Percentiles rank a stretch among this genome's conserved stretches.
Evolutionary conservation across 2,113 vertebrate genomes (phyloP).

Genomic region (Xiphias gladius): DNA sequence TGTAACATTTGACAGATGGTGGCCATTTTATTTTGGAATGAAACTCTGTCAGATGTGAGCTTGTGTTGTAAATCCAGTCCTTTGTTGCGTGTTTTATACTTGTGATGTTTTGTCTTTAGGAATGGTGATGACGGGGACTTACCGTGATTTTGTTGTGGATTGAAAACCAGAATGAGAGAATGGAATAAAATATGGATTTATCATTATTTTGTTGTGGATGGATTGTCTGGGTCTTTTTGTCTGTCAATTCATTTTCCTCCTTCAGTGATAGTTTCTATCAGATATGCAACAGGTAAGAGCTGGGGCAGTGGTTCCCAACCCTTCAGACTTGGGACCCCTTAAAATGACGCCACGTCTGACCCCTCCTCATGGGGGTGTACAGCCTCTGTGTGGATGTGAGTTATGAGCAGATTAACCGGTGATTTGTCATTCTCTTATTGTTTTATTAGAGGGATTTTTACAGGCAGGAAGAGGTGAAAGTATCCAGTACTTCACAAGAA

Average conservation of each 20-base stretch:
- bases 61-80: conserved; percentile 49
- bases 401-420: neutral
- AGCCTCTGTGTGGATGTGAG: neutral
- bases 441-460: conserved; percentile 1
- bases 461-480: neutral
- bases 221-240: neutral
- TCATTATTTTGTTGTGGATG: conserved; percentile 39
- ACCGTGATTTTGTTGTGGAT: conserved; percentile 55
- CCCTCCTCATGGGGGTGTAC: neutral
- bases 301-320: no score
- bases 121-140: conserved; percentile 41
- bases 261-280: no score
- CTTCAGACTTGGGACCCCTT: no score
- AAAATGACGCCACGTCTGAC: no score
- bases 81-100: conserved; percentile 68
- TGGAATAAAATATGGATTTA: conserved; percentile 75
- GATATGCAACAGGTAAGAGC: no score
- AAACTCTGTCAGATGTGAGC: conserved; percentile 46
- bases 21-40: conserved; percentile 43
- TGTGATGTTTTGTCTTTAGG: conserved; percentile 52
- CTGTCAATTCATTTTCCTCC: neutral
- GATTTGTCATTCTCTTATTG: neutral
- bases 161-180: conserved; percentile 61
- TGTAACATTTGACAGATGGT: neutral
- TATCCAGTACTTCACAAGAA: neutral